A percentile compares a stretch with the other conserved stretches of the same genome.
phyloP scores from a whole-genome alignment of 2,113 vertebrate species.

The Synchiropus splendidus region DNA sequence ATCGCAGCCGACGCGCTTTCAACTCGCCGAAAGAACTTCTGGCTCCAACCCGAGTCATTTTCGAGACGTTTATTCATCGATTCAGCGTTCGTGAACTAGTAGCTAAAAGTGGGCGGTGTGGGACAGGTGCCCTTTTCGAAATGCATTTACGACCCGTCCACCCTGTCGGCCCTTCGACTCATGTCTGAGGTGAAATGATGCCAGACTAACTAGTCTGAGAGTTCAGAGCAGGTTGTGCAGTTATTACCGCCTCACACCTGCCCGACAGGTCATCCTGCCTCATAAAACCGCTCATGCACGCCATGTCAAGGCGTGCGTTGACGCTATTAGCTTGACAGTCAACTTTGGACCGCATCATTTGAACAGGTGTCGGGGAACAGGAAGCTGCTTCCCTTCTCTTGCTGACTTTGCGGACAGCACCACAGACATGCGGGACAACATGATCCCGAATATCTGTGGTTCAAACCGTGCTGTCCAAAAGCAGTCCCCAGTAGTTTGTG shows the following conservation, averaged over 20 bases:
- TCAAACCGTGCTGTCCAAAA: too few relatives aligned
- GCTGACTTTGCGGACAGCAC: too few relatives aligned
- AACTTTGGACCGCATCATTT: too few relatives aligned
- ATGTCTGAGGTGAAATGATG: conserved; percentile 53
- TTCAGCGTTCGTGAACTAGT: background rate
- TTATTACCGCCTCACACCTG: conserved; percentile 44
- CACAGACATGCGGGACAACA: too few relatives aligned
- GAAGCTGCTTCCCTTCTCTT: too few relatives aligned
- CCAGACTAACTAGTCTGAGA: conserved; percentile 49
- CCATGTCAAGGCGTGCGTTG: conserved; percentile 10
- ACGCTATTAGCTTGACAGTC: too few relatives aligned
- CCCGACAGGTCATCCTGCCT: conserved; percentile 52
- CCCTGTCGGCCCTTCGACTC: too few relatives aligned
- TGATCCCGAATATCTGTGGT: too few relatives aligned
- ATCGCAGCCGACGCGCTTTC: conserved; percentile 26
- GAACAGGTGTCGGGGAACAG: too few relatives aligned
- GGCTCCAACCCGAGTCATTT: background rate
- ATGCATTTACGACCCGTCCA: too few relatives aligned
- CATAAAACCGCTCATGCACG: conserved; percentile 49
- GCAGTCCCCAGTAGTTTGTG: conserved; percentile 16
- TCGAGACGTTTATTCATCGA: background rate
- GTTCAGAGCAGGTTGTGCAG: conserved; percentile 20
- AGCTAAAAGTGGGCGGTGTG: background rate
- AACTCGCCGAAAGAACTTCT: background rate
- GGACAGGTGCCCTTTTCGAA: background rate